A percentile compares a stretch with the other conserved stretches of the same genome.
phyloP scores from a whole-genome alignment of 2,888 invertebrate genomes.

The Dasypolia templi region DNA sequence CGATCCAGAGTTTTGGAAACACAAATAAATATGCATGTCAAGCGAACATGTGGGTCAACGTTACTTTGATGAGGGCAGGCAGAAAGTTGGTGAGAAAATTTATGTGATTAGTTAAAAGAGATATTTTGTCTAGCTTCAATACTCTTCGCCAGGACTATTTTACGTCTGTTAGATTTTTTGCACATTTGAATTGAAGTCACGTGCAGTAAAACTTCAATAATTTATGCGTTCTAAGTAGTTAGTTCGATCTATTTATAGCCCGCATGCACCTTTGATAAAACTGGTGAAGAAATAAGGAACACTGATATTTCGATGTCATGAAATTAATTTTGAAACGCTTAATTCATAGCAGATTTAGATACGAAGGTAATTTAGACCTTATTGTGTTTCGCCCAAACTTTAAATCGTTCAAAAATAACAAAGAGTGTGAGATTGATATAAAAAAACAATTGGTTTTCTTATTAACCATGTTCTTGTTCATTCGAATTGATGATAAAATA shows the following conservation, averaged over 20 bases:
- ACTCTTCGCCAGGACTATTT: not conserved
- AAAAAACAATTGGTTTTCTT: no score
- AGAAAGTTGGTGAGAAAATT: not conserved
- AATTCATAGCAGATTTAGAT: not conserved
- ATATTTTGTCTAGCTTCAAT: not conserved
- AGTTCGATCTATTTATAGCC: no score
- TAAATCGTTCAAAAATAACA: no score
- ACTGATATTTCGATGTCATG: not conserved
- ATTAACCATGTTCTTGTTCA: no score
- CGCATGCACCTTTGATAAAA: not conserved
- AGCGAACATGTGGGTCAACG: constrained; percentile 33
- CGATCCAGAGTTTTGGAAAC: not conserved
- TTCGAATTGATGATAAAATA: no score
- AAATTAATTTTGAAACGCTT: no score
- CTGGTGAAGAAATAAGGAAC: not conserved
- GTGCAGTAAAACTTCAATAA: not conserved
- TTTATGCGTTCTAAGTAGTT: not conserved
- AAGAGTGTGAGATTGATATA: no score
- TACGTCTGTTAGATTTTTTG: not conserved
- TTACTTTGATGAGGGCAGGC: constrained; percentile 33
- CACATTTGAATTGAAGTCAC: not conserved
- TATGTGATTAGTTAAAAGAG: constrained; percentile 6
- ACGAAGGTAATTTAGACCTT: not conserved
- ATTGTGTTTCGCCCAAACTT: no score
- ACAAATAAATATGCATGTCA: constrained; percentile 18